Evolutionary conservation across 1,140 invertebrate genomes (phyloP).

Genomic region (Planococcus citri): DNA sequence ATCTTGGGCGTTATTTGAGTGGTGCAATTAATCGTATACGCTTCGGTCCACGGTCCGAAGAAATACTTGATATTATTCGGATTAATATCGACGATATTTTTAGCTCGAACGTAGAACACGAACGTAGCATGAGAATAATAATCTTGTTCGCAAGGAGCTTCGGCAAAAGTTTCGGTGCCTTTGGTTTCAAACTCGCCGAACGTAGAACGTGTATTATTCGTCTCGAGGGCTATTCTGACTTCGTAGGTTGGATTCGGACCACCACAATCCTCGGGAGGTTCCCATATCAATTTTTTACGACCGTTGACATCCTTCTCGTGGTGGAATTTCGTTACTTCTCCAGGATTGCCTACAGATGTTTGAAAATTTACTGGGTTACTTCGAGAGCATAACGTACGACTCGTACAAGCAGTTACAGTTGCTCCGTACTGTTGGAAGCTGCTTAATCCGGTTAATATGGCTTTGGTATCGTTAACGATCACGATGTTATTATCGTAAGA

Average conservation of each 20-base stretch:
- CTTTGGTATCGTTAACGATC: conserved; percentile 20
- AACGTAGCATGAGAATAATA: background rate
- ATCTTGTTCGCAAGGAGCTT: background rate
- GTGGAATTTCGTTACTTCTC: background rate
- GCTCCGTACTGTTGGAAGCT: conserved; percentile 51
- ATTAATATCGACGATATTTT: background rate
- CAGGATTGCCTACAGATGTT: background rate
- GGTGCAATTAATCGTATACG: background rate
- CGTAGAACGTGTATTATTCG: background rate
- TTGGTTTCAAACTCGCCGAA: background rate
- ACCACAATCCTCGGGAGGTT: background rate
- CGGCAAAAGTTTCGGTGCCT: background rate
- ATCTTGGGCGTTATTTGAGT: too few species aligned
- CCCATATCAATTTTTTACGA: background rate
- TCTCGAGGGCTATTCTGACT: background rate
- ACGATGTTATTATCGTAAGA: conserved; percentile 33
- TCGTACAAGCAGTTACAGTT: conserved; percentile 53
- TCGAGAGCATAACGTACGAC: conserved; percentile 41
- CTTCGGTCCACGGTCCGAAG: background rate
- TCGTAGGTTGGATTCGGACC: conserved; percentile 6
- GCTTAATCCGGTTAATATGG: conserved; percentile 32
- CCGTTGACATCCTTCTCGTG: background rate
- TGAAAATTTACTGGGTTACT: conserved; percentile 38
- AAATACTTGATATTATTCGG: too few species aligned
- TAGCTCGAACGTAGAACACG: background rate